Base-by-base conservation (phyloP, 2,797 vertebrate genomes). In the Synanceia verrucosa region DNA sequence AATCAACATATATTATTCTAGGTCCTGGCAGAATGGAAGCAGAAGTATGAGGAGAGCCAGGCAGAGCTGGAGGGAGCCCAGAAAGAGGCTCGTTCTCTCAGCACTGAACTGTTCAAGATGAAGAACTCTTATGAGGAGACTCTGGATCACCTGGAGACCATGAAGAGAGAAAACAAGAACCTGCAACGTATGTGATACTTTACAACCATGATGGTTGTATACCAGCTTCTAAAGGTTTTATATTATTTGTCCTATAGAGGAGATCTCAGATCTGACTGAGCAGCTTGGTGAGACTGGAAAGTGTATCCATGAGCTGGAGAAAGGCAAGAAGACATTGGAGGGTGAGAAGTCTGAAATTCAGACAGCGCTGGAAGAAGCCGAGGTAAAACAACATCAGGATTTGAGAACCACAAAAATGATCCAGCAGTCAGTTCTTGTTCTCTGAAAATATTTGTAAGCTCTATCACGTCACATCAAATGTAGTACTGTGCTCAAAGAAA, bases 211-310 rank as follows among this genome's bases (percentile, higher is more conserved):
- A 48, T 44, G 24, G 11, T 47, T 34, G 6, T 34, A 44, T n/a
- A 34, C 5, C 29, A 62, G 21, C 7, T 50, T 11, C 34, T 28
- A 28, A 50, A 51, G n/a, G 6, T 19, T 33, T 43, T 31, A 3
- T 21, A 34, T 55, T 62, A 1, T n/a, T 8, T 59, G 1, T 12
- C 31, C n/a, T 59, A 18, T 55, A 97, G 96, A 96, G 93, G 93
- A 96, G 91, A 96, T 96, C 79, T 91, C 95, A 11, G 96, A 97
- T 81, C 92, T 97, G 55, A 96, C 95, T 9, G 95, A 97, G 36
- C 95, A 96, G 75, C 92, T 97, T 53, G 94, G 94, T 13, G 95
- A 96, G 65, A 91, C 85, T 46, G 95, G 94, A 76, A 94, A 96
- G 87, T 91, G 76, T 4, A 92, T 96, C 51, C 95, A 96, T 65